Evolutionary conservation across 2,113 vertebrate species (phyloP), one percentile per base, ranked within the genome.

Genomic region (Brachypodius melanocephalos): DNA sequence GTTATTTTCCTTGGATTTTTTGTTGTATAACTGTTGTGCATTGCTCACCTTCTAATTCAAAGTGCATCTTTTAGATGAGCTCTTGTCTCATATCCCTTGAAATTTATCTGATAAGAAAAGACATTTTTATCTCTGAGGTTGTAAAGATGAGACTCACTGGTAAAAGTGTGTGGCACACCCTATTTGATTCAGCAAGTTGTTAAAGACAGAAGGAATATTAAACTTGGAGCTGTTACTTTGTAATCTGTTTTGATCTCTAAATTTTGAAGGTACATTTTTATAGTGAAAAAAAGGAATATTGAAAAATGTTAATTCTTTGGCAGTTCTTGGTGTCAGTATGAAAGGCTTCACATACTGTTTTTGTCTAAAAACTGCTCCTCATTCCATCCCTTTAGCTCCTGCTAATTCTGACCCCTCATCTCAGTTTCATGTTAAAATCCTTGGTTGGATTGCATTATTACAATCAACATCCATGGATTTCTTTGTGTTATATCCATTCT

Each of bases 131-230:
- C 85, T 95, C 80, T 71, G 25, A 68, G 88, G 72, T 75, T 88
- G 26, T 75, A 98, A 94, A 92, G 90, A 94, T 58, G 79, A 89
- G 57, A 46, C 80, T 83, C 58, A 28, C 83, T 94, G 81, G 91
- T 93, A 96, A 96, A 96, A 97, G 93, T 66, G 82, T 94, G 94
- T 75, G 91, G 62, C 95, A 92, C 90, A 93, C 96, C 96, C 78
- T 94, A 57, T 78, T 84, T 97, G 86, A 97, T 97, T 97, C 68
- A 94, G 62, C 96, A 85, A 17, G 55, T 65, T n/a, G 54, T 96
- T 96, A 88, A 95, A 85, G 72, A 62, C 40, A 85, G 77, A 88
- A 76, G 22, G 55, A 93, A 78, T 49, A 76, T 67, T 82, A 52
- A 72, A 78, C 65, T 67, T 72, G 29, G 26, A 61, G 20, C 6